These are phyloP conservation scores for Thunnus maccoyii DNA, from an alignment of 2,113 vertebrate species.

Conservation along the genomic window DNA sequence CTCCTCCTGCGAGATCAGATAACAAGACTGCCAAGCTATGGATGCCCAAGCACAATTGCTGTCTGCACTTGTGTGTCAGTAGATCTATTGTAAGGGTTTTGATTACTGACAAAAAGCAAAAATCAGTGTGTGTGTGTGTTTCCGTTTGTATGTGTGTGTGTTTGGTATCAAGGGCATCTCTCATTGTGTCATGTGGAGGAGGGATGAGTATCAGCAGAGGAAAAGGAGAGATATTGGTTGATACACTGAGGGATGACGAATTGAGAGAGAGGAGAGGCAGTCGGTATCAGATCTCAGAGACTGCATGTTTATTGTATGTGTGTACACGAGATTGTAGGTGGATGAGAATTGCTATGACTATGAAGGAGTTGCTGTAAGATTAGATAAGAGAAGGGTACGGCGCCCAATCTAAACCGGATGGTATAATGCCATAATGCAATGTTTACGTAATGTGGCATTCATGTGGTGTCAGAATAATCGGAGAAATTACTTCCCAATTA, in stretches of 20 bases:
- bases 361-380: not conserved
- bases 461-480: too few species aligned
- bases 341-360: not conserved
- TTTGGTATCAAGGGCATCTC: not conserved
- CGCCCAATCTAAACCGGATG: not conserved
- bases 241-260: not conserved
- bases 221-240: constrained; percentile 10
- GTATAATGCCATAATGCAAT: not conserved
- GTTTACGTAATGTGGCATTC: too few species aligned
- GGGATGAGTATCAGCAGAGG: not conserved
- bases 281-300: not conserved
- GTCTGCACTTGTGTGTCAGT: constrained; percentile 2
- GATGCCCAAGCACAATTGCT: constrained; percentile 35
- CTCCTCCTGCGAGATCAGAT: constrained; percentile 13
- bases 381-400: not conserved
- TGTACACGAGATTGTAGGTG: constrained; percentile 8
- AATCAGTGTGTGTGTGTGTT: not conserved
- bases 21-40: constrained; percentile 24
- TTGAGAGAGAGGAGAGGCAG: not conserved
- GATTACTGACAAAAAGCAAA: constrained; percentile 7
- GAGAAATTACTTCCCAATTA: too few species aligned
- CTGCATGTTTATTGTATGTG: not conserved
- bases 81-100: constrained; percentile 12
- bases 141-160: not conserved
- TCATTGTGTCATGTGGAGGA: constrained; percentile 20